Evolutionary conservation across 2,888 invertebrate genomes (phyloP), one percentile per base, ranked within the genome.

Genomic region (Oligia fasciuncula): DNA sequence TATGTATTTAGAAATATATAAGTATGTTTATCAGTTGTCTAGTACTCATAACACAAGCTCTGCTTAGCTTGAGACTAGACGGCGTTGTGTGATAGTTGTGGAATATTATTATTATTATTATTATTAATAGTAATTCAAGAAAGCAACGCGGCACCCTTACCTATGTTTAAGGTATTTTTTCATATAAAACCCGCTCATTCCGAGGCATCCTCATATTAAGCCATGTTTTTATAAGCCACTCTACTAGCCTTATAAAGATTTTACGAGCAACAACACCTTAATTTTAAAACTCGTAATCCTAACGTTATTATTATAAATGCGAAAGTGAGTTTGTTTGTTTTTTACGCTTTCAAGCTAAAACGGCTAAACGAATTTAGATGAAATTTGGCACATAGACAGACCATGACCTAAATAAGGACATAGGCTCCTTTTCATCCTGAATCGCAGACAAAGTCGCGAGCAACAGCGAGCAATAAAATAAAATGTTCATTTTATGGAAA

Each of bases 231-330:
- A 72, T 67, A 73, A 57, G 46, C 4, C 19, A 63, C 49, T 71
- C 62, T 5, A 35, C 71, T 43, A 23, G 14, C 67, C 69, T 67
- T 65, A 67, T 62, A 63, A 77, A 80, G 62, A 80, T 78, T 85
- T 80, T 80, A 85, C 71, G 60, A 66, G 62, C 40, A 40, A 35
- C 70, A 60, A 19, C 8, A 57, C 73, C 40, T 79, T 73, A 14
- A 72, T 73, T 85, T 82, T 60, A 74, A 74, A 49, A 49, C 66
- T 79, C 17, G 29, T 73, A 65, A n/a, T n/a, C 13, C 9, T n/a
- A 13, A n/a, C n/a, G 23, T 23, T 60, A 54, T 51, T 51, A 51
- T 51, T 54, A 19, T 19, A 19, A 54, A 54, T 11, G 60, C n/a
- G n/a, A 60, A n/a, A 29, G 60, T 29, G n/a, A 14, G 54, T 54